Conservation (phyloP, 2,113 vertebrate genomes). For the Acrocephalus kingi region DNA sequence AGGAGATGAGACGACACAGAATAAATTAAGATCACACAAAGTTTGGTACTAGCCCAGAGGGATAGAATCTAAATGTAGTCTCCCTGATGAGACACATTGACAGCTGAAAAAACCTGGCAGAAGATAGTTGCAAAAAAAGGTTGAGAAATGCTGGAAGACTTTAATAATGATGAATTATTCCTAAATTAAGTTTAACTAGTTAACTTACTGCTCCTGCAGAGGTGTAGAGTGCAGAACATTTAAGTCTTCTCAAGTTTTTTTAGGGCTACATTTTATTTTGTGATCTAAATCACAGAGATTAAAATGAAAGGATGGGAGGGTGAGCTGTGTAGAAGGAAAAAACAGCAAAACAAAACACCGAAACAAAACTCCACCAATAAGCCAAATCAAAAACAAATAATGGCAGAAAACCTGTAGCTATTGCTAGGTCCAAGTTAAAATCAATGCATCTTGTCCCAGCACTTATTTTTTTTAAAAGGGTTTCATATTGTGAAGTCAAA, state of each 20-base stretch:
- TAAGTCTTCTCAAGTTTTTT: not conserved
- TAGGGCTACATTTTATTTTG: not conserved
- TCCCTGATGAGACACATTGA: not conserved
- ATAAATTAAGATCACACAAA: not conserved
- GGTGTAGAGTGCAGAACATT: not conserved
- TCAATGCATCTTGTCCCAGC: not conserved
- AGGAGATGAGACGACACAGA: not conserved
- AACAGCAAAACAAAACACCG: not conserved
- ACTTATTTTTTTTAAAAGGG: not conserved
- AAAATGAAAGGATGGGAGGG: not conserved
- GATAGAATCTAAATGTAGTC: not conserved
- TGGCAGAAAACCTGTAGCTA: not conserved
- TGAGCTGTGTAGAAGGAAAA: not conserved
- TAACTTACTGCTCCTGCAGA: not conserved
- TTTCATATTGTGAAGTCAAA: not conserved
- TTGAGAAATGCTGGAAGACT: not conserved
- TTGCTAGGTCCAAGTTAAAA: not conserved
- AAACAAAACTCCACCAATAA: not conserved
- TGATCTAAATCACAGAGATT: not conserved
- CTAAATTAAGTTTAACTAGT: not conserved
- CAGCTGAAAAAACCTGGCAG: not conserved
- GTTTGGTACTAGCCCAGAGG: not conserved
- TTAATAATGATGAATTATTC: not conserved
- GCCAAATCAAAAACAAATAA: not conserved
- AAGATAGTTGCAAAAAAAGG: not conserved